Percentiles rank a stretch among this genome's conserved stretches.
Evolutionary conservation across 2,797 vertebrate species (phyloP).

Genomic region (Alca torda): DNA sequence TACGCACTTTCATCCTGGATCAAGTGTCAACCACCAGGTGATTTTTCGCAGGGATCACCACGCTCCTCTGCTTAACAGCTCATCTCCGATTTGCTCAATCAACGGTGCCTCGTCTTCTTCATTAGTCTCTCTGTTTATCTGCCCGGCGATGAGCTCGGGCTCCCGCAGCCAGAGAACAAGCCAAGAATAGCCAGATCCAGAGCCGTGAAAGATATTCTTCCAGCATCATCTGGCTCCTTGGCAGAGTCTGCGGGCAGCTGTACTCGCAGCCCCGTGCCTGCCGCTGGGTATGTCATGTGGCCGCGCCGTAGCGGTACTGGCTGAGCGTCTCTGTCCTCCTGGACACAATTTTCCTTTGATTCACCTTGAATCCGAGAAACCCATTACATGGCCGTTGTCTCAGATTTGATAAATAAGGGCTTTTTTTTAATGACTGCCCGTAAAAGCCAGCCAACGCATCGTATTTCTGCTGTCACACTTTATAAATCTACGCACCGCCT

Average conservation of each 20-base stretch:
- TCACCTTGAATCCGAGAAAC: conserved; percentile 69
- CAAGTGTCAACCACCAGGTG: conserved; percentile 36
- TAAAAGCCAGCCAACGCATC: conserved; percentile 16
- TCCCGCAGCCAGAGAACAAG: conserved; percentile 26
- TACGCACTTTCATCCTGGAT: not conserved
- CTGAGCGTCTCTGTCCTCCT: conserved; percentile 52
- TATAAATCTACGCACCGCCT: conserved; percentile 31
- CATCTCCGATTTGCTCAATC: conserved; percentile 12
- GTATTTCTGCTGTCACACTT: conserved; percentile 56
- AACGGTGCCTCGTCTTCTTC: conserved; percentile 31
- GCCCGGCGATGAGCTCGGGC: conserved; percentile 53
- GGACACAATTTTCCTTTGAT: conserved; percentile 67
- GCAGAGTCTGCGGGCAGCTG: conserved; percentile 56
- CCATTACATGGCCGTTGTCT: not conserved
- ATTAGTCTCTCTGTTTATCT: conserved; percentile 61
- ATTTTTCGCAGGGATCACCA: not conserved
- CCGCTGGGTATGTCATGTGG: conserved; percentile 48
- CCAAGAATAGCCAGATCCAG: conserved; percentile 50
- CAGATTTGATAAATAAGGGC: conserved; percentile 19
- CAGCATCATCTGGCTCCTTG: conserved; percentile 60
- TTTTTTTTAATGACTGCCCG: not conserved
- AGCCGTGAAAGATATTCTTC: conserved; percentile 65
- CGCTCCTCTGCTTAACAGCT: not conserved
- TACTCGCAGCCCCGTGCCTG: conserved; percentile 30
- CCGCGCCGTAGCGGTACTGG: not conserved